Percentiles rank a stretch among this genome's conserved stretches.
phyloP scores from a whole-genome alignment of 1,140 invertebrate genomes.

The Hylaeus volcanicus region DNA sequence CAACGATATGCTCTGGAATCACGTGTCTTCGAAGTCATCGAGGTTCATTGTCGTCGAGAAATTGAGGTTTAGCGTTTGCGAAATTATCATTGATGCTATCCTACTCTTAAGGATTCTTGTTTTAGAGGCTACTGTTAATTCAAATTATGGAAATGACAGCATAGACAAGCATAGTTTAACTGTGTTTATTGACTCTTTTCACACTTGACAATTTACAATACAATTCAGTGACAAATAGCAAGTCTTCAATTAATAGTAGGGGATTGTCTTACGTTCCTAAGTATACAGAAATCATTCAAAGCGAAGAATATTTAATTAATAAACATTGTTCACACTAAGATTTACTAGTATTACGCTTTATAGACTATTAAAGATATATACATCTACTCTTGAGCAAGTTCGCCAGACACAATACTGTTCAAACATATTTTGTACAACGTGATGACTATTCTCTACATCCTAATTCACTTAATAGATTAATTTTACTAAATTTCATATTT shows the following conservation, averaged over 20 bases:
- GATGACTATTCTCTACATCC: slow-evolving; percentile 34
- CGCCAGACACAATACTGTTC: neutral
- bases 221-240: no score
- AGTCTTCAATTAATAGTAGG: no score
- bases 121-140: no score
- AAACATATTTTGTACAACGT: slow-evolving; percentile 9
- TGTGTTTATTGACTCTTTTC: no score
- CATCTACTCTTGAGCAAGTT: neutral
- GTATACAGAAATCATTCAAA: no score
- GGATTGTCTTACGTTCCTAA: no score
- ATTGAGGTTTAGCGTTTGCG: neutral
- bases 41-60: slow-evolving; percentile 51
- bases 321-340: neutral
- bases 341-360: neutral
- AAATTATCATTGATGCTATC: neutral
- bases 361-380: neutral
- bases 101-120: neutral
- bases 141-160: no score
- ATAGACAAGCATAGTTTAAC: no score
- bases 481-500: slow-evolving; percentile 46
- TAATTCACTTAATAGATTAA: neutral
- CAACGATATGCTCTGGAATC: slow-evolving; percentile 19
- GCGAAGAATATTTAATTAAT: neutral
- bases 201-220: no score
- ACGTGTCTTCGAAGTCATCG: slow-evolving; percentile 12